These are phyloP conservation scores for Drusus annulatus DNA, from an alignment of 1,140 invertebrate genomes.

Conservation along the genomic window DNA sequence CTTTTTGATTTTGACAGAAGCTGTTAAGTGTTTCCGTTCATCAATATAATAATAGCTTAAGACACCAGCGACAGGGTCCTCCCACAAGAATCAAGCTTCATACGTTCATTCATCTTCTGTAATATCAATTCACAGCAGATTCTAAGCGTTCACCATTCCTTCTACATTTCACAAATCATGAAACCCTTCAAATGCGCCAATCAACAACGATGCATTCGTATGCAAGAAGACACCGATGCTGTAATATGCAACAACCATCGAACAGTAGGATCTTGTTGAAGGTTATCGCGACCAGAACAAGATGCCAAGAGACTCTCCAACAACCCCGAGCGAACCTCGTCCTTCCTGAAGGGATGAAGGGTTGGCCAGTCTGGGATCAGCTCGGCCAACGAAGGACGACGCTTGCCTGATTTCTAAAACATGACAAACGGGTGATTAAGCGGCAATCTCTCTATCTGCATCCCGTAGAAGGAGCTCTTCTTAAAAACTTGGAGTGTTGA, in stretches of 20 bases:
- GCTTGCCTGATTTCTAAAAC: constrained; percentile 63
- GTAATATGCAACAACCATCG: constrained; percentile 16
- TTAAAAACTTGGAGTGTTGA: too few relatives aligned
- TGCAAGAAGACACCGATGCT: constrained; percentile 9
- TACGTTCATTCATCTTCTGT: too few relatives aligned
- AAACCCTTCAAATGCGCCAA: not conserved
- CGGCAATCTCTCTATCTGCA: too few relatives aligned
- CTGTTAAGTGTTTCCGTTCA: too few relatives aligned
- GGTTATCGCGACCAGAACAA: not conserved
- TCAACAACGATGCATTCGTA: constrained; percentile 1
- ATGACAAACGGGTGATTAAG: not conserved
- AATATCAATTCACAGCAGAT: too few relatives aligned
- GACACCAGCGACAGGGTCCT: too few relatives aligned
- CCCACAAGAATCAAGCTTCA: too few relatives aligned
- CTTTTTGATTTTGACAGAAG: too few relatives aligned
- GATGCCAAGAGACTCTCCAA: constrained; percentile 7
- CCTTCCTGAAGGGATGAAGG: constrained; percentile 87
- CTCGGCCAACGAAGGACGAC: constrained; percentile 93
- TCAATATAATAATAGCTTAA: too few relatives aligned
- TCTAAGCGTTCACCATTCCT: too few relatives aligned
- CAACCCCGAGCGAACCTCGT: constrained; percentile 76
- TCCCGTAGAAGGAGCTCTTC: too few relatives aligned
- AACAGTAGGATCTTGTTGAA: not conserved
- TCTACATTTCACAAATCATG: not conserved
- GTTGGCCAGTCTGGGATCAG: constrained; percentile 97